Base-by-base conservation (phyloP, 2,888 invertebrate genomes). In the Thymelicus acteon region DNA sequence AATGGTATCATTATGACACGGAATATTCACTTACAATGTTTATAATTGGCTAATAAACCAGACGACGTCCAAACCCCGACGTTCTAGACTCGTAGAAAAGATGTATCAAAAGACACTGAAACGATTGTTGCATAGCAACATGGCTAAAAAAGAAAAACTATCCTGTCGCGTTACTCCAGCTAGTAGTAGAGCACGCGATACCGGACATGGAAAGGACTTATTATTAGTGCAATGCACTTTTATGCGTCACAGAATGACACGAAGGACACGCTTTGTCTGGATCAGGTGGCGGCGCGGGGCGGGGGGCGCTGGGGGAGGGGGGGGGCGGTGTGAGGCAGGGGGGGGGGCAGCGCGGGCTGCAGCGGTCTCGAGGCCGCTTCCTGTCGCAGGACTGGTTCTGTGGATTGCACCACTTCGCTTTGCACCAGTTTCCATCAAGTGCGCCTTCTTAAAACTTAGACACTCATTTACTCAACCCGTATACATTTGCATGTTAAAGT, bases 211-310 rank as follows among this genome's bases (percentile, higher is more conserved):
- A 88, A 88, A 88, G 85, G 86, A 85, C 83, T 87, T 86, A 84
- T 87, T 88, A 87, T 84, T 91, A 88, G 91, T 90, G 90, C 90
- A 91, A 91, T 91, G 92, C 91, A 91, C 92, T 91, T 90, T 90
- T 81, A 88, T 90, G 91, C 90, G 91, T 91, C 91, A 92, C 83
- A 80, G 81, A 80, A 76, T 76, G 78, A 77, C 80, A 85, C 82
- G 91, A 91, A 91, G 92, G 92, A 91, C 92, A 90, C 85, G 91
- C 91, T 91, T 91, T 91, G 92, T 91, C 91, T 91, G 90, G 90
- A 90, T 88, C 91, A 90, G 90, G 90, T 90, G 90, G 86, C 85
- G 81, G 83, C 75, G 75, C 78, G 74, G 79, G 81, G 80, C 44
- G 10, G 44, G 44, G 44, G 44, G 10, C 4, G 44, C 10, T 2